Percentiles rank a stretch among this genome's conserved stretches.
These are phyloP conservation scores for Poeciliopsis occidentalis DNA, from an alignment of 2,113 vertebrate genomes.

Conservation along the genomic window DNA sequence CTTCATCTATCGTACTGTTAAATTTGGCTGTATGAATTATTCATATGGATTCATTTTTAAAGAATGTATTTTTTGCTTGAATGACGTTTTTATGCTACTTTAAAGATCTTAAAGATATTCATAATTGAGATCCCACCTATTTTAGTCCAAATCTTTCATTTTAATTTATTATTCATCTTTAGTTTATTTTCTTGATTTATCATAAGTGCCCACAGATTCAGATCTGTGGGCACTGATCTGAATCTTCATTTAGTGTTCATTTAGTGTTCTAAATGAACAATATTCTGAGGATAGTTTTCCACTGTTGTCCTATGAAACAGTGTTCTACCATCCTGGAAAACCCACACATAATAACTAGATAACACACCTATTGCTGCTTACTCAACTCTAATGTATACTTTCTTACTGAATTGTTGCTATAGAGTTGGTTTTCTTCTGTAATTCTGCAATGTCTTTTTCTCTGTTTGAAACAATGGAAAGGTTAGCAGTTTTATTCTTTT, in stretches of 20 bases:
- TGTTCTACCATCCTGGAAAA: neutral
- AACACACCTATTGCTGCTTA: neutral
- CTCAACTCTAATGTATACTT: neutral
- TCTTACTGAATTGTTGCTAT: neutral
- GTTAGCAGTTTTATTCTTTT: neutral
- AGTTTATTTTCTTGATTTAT: neutral
- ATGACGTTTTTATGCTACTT: neutral
- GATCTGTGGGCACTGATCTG: neutral
- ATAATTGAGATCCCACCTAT: too few relatives aligned
- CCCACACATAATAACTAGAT: neutral
- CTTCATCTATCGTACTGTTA: too few relatives aligned
- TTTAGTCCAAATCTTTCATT: neutral
- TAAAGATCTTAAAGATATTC: neutral
- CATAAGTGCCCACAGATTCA: neutral
- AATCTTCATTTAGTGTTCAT: too few relatives aligned
- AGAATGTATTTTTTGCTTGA: neutral
- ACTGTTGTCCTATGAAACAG: too few relatives aligned
- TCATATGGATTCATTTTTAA: too few relatives aligned
- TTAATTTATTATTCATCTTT: neutral
- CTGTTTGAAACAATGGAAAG: too few relatives aligned
- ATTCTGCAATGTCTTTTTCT: neutral
- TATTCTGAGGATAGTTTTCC: too few relatives aligned
- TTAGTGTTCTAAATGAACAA: too few relatives aligned
- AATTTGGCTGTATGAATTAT: neutral
- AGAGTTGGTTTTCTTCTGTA: too few relatives aligned